These are phyloP conservation scores for Strix aluco DNA, from an alignment of 2,113 vertebrate species.

Conservation along the genomic window DNA sequence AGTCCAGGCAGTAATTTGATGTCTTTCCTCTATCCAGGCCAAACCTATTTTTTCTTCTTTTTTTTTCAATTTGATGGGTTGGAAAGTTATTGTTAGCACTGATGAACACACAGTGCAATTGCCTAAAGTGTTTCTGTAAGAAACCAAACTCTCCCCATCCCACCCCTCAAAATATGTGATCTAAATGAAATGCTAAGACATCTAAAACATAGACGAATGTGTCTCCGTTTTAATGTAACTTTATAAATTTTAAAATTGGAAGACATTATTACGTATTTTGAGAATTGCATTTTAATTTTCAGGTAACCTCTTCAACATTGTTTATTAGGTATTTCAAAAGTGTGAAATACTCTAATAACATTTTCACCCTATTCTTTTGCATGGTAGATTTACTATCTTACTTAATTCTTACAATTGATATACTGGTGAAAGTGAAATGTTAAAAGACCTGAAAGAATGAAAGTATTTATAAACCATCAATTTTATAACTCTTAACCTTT, in stretches of 20 bases:
- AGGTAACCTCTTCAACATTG: neutral
- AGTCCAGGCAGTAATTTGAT: neutral
- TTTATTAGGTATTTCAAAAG: neutral
- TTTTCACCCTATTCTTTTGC: neutral
- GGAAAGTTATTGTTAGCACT: neutral
- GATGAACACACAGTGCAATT: neutral
- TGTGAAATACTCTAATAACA: neutral
- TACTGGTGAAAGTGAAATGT: neutral
- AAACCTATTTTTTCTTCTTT: neutral
- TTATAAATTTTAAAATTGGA: neutral
- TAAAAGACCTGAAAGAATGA: neutral
- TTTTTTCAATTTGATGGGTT: neutral
- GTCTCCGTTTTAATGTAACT: neutral
- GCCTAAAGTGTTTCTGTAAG: neutral
- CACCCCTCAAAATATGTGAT: rapidly evolving
- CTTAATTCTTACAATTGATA: neutral
- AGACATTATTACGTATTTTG: neutral
- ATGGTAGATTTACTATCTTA: neutral
- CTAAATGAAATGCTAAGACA: neutral
- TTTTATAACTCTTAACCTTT: neutral
- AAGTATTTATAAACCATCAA: neutral
- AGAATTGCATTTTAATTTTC: neutral
- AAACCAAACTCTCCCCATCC: neutral
- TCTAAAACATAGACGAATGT: rapidly evolving
- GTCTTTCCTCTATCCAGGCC: neutral